phyloP scores from a whole-genome alignment of 2,888 invertebrate species.

The Brachylomia viminalis region DNA sequence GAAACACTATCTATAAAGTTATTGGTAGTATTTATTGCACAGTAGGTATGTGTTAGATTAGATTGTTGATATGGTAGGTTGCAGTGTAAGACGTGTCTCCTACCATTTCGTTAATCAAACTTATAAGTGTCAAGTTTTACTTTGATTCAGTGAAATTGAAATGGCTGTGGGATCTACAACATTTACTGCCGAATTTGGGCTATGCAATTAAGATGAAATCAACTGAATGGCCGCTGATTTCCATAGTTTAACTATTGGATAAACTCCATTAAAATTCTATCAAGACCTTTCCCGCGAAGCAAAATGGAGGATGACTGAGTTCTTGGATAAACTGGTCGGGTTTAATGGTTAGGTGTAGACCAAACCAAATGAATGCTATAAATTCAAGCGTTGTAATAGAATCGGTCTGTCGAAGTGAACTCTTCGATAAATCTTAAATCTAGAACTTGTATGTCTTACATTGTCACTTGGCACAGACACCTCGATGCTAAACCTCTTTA shows the following conservation, averaged over 20 bases:
- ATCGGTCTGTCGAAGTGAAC: constrained; percentile 38
- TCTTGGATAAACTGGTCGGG: constrained; percentile 2
- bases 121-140: neutral
- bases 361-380: constrained; percentile 32
- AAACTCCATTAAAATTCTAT: neutral
- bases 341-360: constrained; percentile 3
- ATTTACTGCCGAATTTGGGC: neutral
- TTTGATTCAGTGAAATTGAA: neutral
- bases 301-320: neutral
- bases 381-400: constrained; percentile 57
- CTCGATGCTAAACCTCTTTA: neutral
- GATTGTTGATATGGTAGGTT: neutral
- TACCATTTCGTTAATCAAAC: neutral
- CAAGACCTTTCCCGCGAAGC: neutral
- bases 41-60: neutral
- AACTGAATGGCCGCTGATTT: constrained; percentile 21
- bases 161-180: neutral
- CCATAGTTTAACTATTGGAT: constrained; percentile 25
- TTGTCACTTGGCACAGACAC: neutral
- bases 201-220: neutral
- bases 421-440: constrained; percentile 56
- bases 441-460: constrained; percentile 34
- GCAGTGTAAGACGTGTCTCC: neutral
- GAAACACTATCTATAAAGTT: neutral
- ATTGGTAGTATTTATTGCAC: neutral